Evolutionary conservation across 2,113 vertebrate species (phyloP), one percentile per base, ranked within the genome.

Genomic region (Microcebus jonahi): DNA sequence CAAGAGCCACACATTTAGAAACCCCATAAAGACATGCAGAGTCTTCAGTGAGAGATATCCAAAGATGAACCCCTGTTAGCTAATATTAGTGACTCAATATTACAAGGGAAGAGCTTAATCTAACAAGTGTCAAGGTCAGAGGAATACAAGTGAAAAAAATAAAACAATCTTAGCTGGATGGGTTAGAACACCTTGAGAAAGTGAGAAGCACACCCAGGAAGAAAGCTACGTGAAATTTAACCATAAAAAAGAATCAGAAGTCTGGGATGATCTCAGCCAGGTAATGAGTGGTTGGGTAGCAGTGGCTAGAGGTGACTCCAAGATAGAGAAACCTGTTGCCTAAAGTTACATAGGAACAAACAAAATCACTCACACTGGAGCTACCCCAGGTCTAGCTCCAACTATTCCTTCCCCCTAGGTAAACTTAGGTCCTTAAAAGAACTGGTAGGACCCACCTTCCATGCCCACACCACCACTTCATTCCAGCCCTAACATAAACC

Each of bases 181-280:
- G n/a, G 25, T 96, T 91, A 93, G 65, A 97, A 75, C 31, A 95
- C 15, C 34, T 89, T 80, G 8, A 97, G 27, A 89, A 95, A 91
- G 23, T 93, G 36, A 90, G 76, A 94, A 71, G 67, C 13, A 89
- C 5, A 55, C 59, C 59, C 7, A 79, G 63, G 36, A 96, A 87
- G 10, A 50, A 81, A 70, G 15, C 50, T 82, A 68, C 42, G 71
- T 31, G 27, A 96, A 96, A 63, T 29, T 36, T 82, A 94, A 36
- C 53, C 63, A 87, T 61, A 36, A 57, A 90, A 91, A 95, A 61
- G 61, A 81, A 90, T 80, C 76, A 91, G 42, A 96, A 93, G 23
- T 31, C 65, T 70, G 7, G 90, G 27, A 50, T 82, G 70, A 73
- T 96, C 18, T 55, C 70, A 17, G 20, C 8, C 92, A 93, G 20